Conservation (phyloP, 2,797 vertebrate species). For the Megaceryle alcyon region DNA sequence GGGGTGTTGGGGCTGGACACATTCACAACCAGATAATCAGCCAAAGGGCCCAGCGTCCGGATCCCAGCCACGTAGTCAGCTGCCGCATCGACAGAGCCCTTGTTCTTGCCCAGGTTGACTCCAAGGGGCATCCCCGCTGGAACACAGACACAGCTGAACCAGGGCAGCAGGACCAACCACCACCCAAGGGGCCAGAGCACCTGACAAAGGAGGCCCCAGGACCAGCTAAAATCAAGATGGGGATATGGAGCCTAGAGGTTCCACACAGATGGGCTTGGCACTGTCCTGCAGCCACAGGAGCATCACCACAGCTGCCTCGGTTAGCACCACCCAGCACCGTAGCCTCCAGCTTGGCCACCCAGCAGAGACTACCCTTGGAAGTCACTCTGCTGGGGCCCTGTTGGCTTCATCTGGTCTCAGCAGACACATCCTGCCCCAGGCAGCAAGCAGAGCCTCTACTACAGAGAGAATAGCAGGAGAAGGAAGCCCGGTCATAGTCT, state of each 20-base stretch:
- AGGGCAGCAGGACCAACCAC: background rate
- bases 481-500: background rate
- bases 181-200: background rate
- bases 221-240: background rate
- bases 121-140: slow-evolving; percentile 91
- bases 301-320: too few relatives aligned
- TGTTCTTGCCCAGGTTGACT: slow-evolving; percentile 97
- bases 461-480: background rate
- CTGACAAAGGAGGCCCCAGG: background rate
- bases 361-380: background rate
- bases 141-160: background rate
- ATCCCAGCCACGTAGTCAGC: slow-evolving; percentile 90
- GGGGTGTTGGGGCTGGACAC: slow-evolving; percentile 96
- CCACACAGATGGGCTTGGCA: background rate
- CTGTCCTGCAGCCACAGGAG: background rate
- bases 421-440: background rate
- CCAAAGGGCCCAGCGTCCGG: slow-evolving; percentile 86
- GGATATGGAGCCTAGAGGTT: background rate
- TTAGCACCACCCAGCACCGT: background rate
- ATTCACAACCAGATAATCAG: slow-evolving; percentile 95
- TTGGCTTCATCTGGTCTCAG: background rate
- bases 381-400: background rate
- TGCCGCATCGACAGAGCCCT: slow-evolving; percentile 85
- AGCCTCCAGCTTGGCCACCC: background rate
- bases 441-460: background rate